Evolutionary conservation across 2,888 invertebrate genomes (phyloP).

Genomic region (Apoda limacodes): DNA sequence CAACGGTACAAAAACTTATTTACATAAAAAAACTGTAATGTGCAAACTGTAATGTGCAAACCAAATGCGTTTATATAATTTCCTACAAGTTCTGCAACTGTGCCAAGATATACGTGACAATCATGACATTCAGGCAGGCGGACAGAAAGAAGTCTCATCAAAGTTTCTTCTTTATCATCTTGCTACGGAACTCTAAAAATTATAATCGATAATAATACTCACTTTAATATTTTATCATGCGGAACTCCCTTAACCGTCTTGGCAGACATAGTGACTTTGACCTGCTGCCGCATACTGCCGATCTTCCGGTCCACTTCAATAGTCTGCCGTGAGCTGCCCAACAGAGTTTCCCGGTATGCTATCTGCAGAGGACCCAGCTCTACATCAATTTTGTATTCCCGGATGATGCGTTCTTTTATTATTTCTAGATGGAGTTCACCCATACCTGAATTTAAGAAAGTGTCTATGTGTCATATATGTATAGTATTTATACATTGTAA

Average conservation of each 20-base stretch:
- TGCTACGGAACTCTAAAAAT: no score
- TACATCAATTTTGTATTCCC: slow-evolving; percentile 92
- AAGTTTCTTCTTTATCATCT: no score
- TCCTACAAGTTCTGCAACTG: no score
- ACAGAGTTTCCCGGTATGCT: slow-evolving; percentile 86
- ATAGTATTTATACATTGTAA: not conserved
- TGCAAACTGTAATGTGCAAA: no score
- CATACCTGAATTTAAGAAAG: slow-evolving; percentile 76
- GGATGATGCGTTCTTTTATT: slow-evolving; percentile 86
- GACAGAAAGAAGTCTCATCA: no score
- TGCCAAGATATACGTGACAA: no score
- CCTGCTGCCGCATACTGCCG: slow-evolving; percentile 69
- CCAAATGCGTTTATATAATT: no score
- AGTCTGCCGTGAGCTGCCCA: slow-evolving; percentile 46
- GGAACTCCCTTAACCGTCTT: slow-evolving; percentile 53
- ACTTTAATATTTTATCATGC: slow-evolving; percentile 61
- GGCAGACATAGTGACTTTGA: slow-evolving; percentile 74
- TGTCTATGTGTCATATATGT: no score
- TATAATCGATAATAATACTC: no score
- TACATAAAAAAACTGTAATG: no score
- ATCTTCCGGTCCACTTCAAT: slow-evolving; percentile 73
- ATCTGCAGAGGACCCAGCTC: slow-evolving; percentile 93
- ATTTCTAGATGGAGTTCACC: slow-evolving; percentile 97
- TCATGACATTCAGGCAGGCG: no score
- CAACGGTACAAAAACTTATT: no score